Evolutionary conservation across 2,888 invertebrate genomes (phyloP).

Genomic region (Catotricha subobsoleta): DNA sequence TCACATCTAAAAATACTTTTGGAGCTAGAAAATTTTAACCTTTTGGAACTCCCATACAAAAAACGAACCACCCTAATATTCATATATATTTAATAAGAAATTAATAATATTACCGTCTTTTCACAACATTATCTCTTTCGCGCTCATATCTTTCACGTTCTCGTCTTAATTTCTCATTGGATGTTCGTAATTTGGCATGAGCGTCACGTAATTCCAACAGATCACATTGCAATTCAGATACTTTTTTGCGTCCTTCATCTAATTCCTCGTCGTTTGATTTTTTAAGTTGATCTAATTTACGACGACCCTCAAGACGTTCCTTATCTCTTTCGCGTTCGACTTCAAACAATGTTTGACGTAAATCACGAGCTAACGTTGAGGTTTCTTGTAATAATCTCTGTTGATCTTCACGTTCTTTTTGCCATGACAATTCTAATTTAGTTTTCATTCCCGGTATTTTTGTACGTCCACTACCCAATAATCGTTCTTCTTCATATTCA

Average conservation of each 20-base stretch:
- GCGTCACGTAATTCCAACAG: slow-evolving; percentile 75
- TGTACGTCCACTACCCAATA: slow-evolving; percentile 64
- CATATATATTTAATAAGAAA: too few relatives aligned
- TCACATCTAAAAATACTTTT: too few relatives aligned
- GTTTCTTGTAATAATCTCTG: slow-evolving; percentile 80
- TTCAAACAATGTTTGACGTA: slow-evolving; percentile 74
- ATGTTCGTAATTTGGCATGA: slow-evolving; percentile 76
- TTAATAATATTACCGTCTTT: slow-evolving; percentile 22
- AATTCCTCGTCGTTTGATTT: slow-evolving; percentile 74
- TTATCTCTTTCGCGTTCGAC: slow-evolving; percentile 80
- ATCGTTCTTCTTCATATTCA: slow-evolving; percentile 68
- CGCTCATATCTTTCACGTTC: slow-evolving; percentile 74
- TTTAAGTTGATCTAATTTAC: slow-evolving; percentile 69
- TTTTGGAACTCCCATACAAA: too few relatives aligned
- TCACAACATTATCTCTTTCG: slow-evolving; percentile 44
- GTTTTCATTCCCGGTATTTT: slow-evolving; percentile 74
- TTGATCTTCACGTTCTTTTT: slow-evolving; percentile 82
- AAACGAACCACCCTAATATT: too few relatives aligned
- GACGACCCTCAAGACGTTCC: slow-evolving; percentile 69
- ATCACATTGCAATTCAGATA: slow-evolving; percentile 69
- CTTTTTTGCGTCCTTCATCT: slow-evolving; percentile 72
- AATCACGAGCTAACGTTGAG: slow-evolving; percentile 70
- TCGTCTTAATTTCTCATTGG: slow-evolving; percentile 73
- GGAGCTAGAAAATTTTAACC: too few relatives aligned
- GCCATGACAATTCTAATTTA: slow-evolving; percentile 82